Evolutionary conservation across 2,113 vertebrate genomes (phyloP).

Genomic region (Theristicus caerulescens): DNA sequence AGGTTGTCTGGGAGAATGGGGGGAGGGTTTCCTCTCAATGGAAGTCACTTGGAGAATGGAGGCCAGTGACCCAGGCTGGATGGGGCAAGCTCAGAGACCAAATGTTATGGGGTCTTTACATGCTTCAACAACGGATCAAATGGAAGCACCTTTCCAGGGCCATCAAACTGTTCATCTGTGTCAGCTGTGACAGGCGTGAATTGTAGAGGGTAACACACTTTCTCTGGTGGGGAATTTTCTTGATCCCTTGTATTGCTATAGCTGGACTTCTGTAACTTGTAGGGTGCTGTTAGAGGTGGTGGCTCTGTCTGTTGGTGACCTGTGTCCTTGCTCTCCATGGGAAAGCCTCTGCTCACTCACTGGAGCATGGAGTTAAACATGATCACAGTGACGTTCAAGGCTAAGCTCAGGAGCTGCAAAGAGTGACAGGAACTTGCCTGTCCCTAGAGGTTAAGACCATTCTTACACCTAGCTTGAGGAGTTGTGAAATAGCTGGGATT

Average conservation of each 20-base stretch:
- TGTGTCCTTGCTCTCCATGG: neutral
- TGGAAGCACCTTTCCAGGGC: neutral
- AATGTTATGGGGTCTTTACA: neutral
- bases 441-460: neutral
- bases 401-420: neutral
- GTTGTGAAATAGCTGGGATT: neutral
- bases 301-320: neutral
- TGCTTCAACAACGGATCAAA: neutral
- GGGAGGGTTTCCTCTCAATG: neutral
- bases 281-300: neutral
- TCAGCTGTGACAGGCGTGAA: neutral
- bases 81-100: neutral
- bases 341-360: neutral
- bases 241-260: neutral
- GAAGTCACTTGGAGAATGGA: neutral
- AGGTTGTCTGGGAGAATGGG: neutral
- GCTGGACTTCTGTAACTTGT: neutral
- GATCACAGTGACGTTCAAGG: neutral
- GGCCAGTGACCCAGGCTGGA: neutral
- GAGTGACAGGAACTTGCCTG: neutral
- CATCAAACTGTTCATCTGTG: neutral
- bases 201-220: neutral
- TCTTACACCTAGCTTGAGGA: neutral
- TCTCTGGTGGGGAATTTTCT: neutral
- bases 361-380: neutral